Evolutionary conservation across 2,888 invertebrate genomes (phyloP).

Genomic region (Amaurobius ferox): DNA sequence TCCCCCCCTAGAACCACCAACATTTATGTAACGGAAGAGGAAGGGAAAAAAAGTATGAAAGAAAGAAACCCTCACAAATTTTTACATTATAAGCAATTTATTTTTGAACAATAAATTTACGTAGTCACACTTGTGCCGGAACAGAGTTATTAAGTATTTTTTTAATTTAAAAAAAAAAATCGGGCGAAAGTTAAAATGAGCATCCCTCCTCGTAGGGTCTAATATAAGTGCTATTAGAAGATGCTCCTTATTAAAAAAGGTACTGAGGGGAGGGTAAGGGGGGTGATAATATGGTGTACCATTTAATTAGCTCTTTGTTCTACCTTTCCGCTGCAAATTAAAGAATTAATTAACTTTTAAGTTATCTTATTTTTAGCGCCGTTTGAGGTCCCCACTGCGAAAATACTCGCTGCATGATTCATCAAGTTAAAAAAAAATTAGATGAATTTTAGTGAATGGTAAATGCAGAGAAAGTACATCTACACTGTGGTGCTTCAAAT

Average conservation of each 20-base stretch:
- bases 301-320: slow-evolving; percentile 61
- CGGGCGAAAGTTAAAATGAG: slow-evolving; percentile 44
- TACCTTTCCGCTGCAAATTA: slow-evolving; percentile 56
- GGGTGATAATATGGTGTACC: slow-evolving; percentile 24
- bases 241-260: slow-evolving; percentile 53
- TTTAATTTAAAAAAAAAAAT: slow-evolving; percentile 18
- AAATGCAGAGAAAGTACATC: background rate
- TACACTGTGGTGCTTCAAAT: background rate
- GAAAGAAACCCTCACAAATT: background rate
- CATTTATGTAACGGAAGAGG: slow-evolving; percentile 5
- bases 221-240: slow-evolving; percentile 16
- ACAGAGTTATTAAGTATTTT: slow-evolving; percentile 24
- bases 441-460: background rate
- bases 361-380: slow-evolving; percentile 18
- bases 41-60: background rate
- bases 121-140: slow-evolving; percentile 16
- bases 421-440: background rate
- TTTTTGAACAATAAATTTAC: slow-evolving; percentile 14
- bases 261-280: background rate
- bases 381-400: slow-evolving; percentile 13
- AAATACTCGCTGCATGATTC: background rate
- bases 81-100: slow-evolving; percentile 18
- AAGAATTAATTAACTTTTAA: slow-evolving; percentile 72
- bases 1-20: background rate
- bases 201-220: background rate